A percentile compares a stretch with the other conserved stretches of the same genome.
Conservation (phyloP, 2,888 invertebrate species). For the Itoplectis maculator region DNA sequence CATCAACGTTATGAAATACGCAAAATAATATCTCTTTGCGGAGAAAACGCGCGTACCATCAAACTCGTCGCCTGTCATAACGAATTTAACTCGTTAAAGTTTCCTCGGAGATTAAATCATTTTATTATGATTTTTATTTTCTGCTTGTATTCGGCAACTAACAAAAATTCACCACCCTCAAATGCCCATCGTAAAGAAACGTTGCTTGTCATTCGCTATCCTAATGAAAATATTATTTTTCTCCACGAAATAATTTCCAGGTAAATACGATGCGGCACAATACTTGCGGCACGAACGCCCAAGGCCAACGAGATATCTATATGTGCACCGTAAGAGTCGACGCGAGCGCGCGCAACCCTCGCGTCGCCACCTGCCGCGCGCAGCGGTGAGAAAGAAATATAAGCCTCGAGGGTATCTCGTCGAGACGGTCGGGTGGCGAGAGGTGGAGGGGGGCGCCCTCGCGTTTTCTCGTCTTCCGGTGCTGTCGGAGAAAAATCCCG, state of each 20-base stretch:
- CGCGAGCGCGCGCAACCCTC: neutral
- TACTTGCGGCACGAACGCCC: constrained; percentile 10
- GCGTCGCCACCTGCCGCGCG: neutral
- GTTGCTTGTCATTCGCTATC: no score
- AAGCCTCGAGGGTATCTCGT: constrained; percentile 58
- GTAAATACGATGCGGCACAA: no score
- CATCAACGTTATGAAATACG: constrained; percentile 62
- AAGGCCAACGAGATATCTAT: neutral
- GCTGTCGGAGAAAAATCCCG: constrained; percentile 65
- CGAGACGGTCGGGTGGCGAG: constrained; percentile 31
- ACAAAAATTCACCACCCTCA: no score
- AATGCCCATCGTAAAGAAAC: no score
- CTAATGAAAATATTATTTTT: no score
- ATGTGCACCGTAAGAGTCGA: neutral
- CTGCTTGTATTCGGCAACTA: no score
- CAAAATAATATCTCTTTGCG: constrained; percentile 46
- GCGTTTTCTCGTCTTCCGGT: constrained; percentile 58
- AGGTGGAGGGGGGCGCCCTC: neutral
- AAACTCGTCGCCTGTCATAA: neutral
- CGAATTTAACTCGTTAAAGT: neutral
- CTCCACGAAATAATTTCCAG: no score
- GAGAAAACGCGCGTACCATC: constrained; percentile 1
- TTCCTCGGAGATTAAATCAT: constrained; percentile 54
- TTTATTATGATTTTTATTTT: no score
- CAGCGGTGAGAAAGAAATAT: constrained; percentile 42